Conservation (phyloP, 2,113 vertebrate genomes). For the Ursus arctos region DNA sequence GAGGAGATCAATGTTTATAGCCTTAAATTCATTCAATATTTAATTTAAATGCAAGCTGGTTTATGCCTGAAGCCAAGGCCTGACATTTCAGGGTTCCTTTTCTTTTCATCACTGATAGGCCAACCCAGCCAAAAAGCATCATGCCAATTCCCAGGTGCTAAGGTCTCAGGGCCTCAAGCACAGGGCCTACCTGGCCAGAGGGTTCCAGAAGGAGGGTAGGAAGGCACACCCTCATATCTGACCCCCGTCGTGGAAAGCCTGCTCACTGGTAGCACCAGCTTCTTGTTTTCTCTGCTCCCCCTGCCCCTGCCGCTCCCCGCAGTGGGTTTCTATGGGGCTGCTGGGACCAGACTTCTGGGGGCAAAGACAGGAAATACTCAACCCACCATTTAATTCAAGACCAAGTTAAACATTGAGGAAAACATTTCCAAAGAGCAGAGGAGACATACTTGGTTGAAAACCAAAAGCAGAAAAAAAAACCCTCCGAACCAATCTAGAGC, state of each 20-base stretch:
- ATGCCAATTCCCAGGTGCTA: background rate
- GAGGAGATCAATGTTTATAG: conserved; percentile 58
- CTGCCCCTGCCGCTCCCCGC: background rate
- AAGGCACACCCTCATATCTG: background rate
- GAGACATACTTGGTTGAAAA: background rate
- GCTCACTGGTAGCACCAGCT: background rate
- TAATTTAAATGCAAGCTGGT: conserved; percentile 46
- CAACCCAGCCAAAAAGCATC: background rate
- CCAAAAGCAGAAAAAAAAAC: background rate
- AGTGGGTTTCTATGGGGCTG: background rate
- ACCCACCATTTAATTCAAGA: background rate
- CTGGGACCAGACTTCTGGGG: background rate
- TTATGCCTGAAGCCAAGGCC: background rate
- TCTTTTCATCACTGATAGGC: background rate
- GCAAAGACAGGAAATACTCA: background rate
- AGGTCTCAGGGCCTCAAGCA: background rate
- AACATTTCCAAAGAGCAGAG: background rate
- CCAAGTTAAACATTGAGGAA: background rate
- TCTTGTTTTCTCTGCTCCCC: background rate
- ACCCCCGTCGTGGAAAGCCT: background rate
- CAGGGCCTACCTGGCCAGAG: background rate
- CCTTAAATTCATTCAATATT: conserved; percentile 55
- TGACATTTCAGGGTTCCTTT: background rate
- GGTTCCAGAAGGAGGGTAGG: background rate
- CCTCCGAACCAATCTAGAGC: background rate